phyloP scores from a whole-genome alignment of 1,140 invertebrate genomes.

The Zaprionus taronus region DNA sequence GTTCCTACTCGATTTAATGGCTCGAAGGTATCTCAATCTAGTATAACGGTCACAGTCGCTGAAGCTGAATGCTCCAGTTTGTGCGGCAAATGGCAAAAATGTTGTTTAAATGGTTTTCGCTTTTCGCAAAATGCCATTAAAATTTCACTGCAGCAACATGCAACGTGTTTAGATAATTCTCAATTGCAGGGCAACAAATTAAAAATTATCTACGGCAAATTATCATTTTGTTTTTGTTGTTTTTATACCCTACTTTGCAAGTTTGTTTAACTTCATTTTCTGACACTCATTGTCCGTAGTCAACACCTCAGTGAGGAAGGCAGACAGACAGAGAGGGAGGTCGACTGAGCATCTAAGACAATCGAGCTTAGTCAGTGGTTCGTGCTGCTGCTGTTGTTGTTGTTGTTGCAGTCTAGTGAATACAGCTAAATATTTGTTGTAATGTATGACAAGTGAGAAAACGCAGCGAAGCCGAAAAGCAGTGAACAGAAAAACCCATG shows the following conservation, averaged over 20 bases:
- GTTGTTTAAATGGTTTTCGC: constrained; percentile 58
- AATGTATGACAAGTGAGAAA: constrained; percentile 49
- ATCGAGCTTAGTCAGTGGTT: constrained; percentile 5
- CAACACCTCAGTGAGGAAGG: constrained; percentile 12
- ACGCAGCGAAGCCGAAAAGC: constrained; percentile 55
- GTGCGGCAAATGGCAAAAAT: constrained; percentile 16
- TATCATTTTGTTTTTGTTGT: constrained; percentile 38
- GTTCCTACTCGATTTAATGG: constrained; percentile 2
- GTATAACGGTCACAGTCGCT: constrained; percentile 55
- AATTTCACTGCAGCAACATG: constrained; percentile 52
- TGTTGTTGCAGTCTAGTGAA: constrained; percentile 66
- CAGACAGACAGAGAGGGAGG: neutral
- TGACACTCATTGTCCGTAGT: constrained; percentile 54
- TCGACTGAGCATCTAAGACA: constrained; percentile 9
- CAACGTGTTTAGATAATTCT: constrained; percentile 55
- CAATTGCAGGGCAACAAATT: constrained; percentile 56
- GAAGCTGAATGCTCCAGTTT: constrained; percentile 53
- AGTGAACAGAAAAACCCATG: constrained; percentile 16
- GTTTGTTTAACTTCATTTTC: constrained; percentile 45
- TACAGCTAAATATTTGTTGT: constrained; percentile 52
- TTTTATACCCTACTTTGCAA: constrained; percentile 16
- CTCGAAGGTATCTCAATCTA: neutral
- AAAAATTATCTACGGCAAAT: constrained; percentile 69
- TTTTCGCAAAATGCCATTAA: constrained; percentile 47
- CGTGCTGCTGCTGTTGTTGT: constrained; percentile 33